Percentiles rank a stretch among this genome's conserved stretches.
These are phyloP conservation scores for Arenicola marina DNA, from an alignment of 2,888 invertebrate genomes.

Conservation along the genomic window DNA sequence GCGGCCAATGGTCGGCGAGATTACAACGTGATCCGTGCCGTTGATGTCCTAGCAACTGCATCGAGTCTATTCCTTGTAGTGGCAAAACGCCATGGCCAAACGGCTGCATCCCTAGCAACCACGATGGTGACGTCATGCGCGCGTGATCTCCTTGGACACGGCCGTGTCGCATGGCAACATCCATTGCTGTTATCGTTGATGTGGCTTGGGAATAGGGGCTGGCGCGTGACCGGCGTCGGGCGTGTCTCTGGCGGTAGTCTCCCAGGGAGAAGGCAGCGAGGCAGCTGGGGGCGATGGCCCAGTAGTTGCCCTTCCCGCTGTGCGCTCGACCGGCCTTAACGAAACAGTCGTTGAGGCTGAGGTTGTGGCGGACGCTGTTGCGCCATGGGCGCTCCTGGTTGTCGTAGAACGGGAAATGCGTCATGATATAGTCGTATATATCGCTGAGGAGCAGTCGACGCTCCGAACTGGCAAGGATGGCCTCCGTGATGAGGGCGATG, in stretches of 20 bases:
- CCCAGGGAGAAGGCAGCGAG: conserved; percentile 94
- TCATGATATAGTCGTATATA: conserved; percentile 56
- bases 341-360: conserved; percentile 57
- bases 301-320: conserved; percentile 97
- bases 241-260: conserved; percentile 92
- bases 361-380: conserved; percentile 56
- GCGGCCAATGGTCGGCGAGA: no score
- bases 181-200: no score
- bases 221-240: conserved; percentile 78
- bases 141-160: no score
- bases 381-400: conserved; percentile 54
- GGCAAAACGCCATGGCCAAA: no score
- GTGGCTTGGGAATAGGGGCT: not conserved
- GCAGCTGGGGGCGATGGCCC: conserved; percentile 98
- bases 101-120: no score
- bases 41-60: no score
- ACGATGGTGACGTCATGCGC: no score
- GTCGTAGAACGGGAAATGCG: conserved; percentile 51
- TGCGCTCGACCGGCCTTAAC: conserved; percentile 53
- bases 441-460: conserved; percentile 52
- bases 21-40: no score
- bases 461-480: conserved; percentile 45
- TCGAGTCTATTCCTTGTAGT: no score
- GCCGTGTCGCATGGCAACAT: no score
- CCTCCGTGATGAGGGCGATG: conserved; percentile 58